These are phyloP conservation scores for Liopterus haemorrhoidalis DNA, from an alignment of 2,888 invertebrate genomes.

Conservation along the genomic window DNA sequence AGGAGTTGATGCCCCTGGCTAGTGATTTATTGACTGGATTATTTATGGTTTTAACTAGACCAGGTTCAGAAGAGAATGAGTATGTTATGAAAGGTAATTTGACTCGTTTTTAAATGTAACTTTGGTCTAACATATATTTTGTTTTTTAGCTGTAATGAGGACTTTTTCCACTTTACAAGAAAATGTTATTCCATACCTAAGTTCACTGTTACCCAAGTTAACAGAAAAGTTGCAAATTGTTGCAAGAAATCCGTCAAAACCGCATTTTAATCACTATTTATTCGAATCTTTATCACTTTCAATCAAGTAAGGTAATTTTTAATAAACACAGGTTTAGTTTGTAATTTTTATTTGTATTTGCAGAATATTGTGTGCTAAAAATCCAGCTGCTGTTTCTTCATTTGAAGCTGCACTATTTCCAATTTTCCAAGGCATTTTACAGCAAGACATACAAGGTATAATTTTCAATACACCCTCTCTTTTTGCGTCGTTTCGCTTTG, in stretches of 20 bases:
- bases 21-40: slow-evolving; percentile 66
- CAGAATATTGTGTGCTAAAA: slow-evolving; percentile 79
- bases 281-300: slow-evolving; percentile 91
- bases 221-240: slow-evolving; percentile 77
- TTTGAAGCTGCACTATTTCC: slow-evolving; percentile 93
- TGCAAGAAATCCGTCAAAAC: slow-evolving; percentile 90
- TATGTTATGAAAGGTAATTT: slow-evolving; percentile 82
- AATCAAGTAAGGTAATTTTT: slow-evolving; percentile 70
- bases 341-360: slow-evolving; percentile 31
- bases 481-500: too few relatives aligned
- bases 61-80: slow-evolving; percentile 86
- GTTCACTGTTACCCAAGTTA: slow-evolving; percentile 74
- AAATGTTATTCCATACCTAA: slow-evolving; percentile 70
- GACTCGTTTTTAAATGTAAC: slow-evolving; percentile 11
- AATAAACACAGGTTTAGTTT: too few relatives aligned
- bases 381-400: slow-evolving; percentile 70
- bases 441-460: slow-evolving; percentile 85
- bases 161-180: slow-evolving; percentile 78
- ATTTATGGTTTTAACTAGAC: slow-evolving; percentile 65
- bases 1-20: slow-evolving; percentile 62
- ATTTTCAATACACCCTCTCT: too few relatives aligned
- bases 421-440: slow-evolving; percentile 89
- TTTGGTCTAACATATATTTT: slow-evolving; percentile 17
- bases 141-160: slow-evolving; percentile 76
- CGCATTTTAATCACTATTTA: slow-evolving; percentile 96